A percentile compares a stretch with the other conserved stretches of the same genome.
phyloP scores from a whole-genome alignment of 2,113 vertebrate species.

The Serilophus lunatus region DNA sequence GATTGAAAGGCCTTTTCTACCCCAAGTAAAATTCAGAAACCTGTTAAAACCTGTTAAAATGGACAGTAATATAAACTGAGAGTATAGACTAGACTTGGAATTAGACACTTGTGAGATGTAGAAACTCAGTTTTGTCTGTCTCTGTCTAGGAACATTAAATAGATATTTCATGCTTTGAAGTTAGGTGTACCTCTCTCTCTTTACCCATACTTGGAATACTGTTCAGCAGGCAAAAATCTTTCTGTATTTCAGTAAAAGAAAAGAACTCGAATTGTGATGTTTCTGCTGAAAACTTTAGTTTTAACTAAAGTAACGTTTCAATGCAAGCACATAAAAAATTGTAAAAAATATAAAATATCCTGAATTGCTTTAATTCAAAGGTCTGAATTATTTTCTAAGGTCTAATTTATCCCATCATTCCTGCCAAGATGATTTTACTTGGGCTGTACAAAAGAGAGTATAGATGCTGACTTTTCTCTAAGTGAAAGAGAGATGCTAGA shows the following conservation, averaged over 20 bases:
- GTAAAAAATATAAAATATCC: not conserved
- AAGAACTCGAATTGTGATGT: not conserved
- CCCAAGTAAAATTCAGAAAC: not conserved
- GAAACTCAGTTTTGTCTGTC: not conserved
- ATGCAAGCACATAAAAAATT: not conserved
- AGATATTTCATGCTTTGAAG: not conserved
- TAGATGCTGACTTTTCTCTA: not conserved
- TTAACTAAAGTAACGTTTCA: not conserved
- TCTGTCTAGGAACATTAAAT: not conserved
- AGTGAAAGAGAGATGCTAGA: not conserved
- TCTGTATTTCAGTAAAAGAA: not conserved
- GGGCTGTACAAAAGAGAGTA: not conserved
- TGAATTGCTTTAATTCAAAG: not conserved
- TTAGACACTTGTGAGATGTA: rapidly evolving
- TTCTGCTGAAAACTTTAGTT: not conserved
- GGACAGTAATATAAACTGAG: not conserved
- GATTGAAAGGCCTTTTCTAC: not conserved
- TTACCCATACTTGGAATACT: not conserved
- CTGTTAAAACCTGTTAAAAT: not conserved
- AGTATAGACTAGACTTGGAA: not conserved
- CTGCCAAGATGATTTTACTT: not conserved
- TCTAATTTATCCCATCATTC: not conserved
- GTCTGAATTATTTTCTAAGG: not conserved
- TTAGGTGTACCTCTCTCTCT: not conserved
- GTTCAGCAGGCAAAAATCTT: not conserved